Evolutionary conservation across 2,888 invertebrate genomes (phyloP).

Genomic region (Prosopocoilus inquinatus): DNA sequence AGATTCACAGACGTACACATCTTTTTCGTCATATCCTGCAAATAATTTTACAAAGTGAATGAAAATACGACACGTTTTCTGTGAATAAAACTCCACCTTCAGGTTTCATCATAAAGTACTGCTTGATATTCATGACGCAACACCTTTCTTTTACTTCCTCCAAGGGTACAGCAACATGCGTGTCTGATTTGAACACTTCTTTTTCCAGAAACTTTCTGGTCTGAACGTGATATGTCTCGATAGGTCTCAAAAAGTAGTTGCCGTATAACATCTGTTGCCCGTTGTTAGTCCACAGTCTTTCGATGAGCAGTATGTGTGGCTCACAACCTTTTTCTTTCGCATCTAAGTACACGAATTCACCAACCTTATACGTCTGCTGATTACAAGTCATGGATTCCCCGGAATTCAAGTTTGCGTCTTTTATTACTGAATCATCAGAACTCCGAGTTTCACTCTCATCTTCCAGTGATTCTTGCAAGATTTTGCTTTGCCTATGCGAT

Average conservation of each 20-base stretch:
- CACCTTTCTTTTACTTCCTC: slow-evolving; percentile 86
- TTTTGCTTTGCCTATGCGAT: slow-evolving; percentile 71
- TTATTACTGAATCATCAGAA: slow-evolving; percentile 50
- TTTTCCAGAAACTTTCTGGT: slow-evolving; percentile 89
- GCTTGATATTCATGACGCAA: slow-evolving; percentile 90
- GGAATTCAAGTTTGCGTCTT: slow-evolving; percentile 39
- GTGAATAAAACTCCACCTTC: slow-evolving; percentile 56
- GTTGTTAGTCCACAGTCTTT: slow-evolving; percentile 83
- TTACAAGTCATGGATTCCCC: slow-evolving; percentile 69
- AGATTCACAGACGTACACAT: slow-evolving; percentile 96
- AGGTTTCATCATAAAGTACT: slow-evolving; percentile 88
- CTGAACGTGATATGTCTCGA: slow-evolving; percentile 94
- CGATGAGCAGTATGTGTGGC: slow-evolving; percentile 80
- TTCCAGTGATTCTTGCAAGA: slow-evolving; percentile 73
- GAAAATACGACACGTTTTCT: too few species aligned
- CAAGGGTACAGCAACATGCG: slow-evolving; percentile 79
- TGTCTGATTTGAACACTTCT: slow-evolving; percentile 94
- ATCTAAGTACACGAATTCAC: slow-evolving; percentile 91
- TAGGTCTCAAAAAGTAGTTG: slow-evolving; percentile 87
- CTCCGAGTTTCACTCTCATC: slow-evolving; percentile 66
- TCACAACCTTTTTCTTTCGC: slow-evolving; percentile 64
- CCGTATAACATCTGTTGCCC: slow-evolving; percentile 87
- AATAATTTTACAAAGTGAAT: slow-evolving; percentile 5
- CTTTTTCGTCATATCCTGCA: slow-evolving; percentile 79
- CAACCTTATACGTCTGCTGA: slow-evolving; percentile 73